A percentile compares a stretch with the other conserved stretches of the same genome.
Evolutionary conservation across 2,113 vertebrate genomes (phyloP).

Genomic region (Rhineura floridana): DNA sequence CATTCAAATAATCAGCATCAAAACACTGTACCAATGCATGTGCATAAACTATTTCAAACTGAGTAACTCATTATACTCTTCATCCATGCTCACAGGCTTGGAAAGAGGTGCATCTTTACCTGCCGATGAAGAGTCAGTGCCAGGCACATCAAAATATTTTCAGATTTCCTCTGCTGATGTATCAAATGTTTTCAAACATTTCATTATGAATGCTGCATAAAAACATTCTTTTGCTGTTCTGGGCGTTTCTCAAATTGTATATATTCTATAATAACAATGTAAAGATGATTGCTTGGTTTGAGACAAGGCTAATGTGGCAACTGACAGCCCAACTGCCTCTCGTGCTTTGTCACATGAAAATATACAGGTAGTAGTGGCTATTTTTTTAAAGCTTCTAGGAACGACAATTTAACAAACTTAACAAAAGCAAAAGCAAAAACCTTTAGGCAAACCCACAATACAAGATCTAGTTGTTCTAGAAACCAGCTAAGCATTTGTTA

Average conservation of each 20-base stretch:
- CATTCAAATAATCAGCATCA: no score
- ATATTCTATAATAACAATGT: not conserved
- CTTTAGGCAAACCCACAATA: not conserved
- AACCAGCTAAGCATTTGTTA: not conserved
- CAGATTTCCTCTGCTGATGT: no score
- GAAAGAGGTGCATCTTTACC: no score
- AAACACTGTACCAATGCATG: no score
- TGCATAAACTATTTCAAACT: no score
- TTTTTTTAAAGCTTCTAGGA: not conserved
- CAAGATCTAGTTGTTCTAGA: not conserved
- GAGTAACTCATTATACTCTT: no score
- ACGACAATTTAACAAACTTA: not conserved
- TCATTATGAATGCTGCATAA: not conserved
- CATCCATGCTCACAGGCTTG: no score
- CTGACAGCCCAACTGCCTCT: not conserved
- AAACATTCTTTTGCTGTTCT: not conserved
- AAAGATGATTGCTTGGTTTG: not conserved
- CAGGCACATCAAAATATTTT: no score
- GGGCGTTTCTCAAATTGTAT: not conserved
- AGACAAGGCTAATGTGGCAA: not conserved
- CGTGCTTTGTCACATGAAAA: not conserved
- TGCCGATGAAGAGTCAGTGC: no score
- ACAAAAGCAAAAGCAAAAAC: not conserved
- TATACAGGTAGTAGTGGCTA: not conserved
- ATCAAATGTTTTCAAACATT: not conserved